Evolutionary conservation across 2,113 vertebrate genomes (phyloP).

Genomic region (Hiodon alosoides): DNA sequence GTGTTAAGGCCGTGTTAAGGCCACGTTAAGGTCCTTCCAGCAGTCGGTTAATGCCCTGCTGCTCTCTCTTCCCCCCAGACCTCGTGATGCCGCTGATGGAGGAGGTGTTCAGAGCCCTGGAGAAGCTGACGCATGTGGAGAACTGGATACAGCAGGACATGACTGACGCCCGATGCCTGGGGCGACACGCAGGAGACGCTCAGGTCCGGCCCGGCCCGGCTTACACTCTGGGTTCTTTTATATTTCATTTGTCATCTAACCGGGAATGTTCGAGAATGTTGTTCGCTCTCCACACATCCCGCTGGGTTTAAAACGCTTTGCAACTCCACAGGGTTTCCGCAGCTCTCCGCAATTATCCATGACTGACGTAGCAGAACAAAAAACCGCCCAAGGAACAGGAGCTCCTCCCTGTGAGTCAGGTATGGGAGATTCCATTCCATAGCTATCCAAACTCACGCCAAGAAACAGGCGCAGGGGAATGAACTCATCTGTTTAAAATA

Average conservation of each 20-base stretch:
- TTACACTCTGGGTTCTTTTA: background rate
- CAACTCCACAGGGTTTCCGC: slow-evolving; percentile 8
- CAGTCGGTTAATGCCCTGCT: slow-evolving; percentile 27
- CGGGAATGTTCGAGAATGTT: too few species aligned
- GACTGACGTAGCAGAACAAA: slow-evolving; percentile 45
- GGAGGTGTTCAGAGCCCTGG: slow-evolving; percentile 53
- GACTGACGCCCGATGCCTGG: slow-evolving; percentile 31
- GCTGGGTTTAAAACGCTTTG: background rate
- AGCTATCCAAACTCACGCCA: too few species aligned
- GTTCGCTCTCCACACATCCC: background rate
- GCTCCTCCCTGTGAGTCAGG: slow-evolving; percentile 36
- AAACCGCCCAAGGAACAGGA: slow-evolving; percentile 28
- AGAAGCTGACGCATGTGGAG: slow-evolving; percentile 48
- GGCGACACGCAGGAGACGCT: slow-evolving; percentile 34
- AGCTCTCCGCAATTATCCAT: slow-evolving; percentile 46
- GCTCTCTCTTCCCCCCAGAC: slow-evolving; percentile 24
- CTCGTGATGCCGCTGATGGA: slow-evolving; percentile 46
- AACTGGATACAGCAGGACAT: slow-evolving; percentile 41
- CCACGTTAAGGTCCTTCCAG: background rate
- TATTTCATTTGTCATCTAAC: too few species aligned
- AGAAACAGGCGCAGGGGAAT: too few species aligned
- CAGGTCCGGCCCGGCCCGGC: slow-evolving; percentile 37
- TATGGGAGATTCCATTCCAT: slow-evolving; percentile 15
- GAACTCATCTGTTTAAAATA: too few species aligned
- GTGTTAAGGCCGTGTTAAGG: too few species aligned